These are phyloP conservation scores for Bubo scandiacus DNA, from an alignment of 2,113 vertebrate genomes.

Conservation along the genomic window DNA sequence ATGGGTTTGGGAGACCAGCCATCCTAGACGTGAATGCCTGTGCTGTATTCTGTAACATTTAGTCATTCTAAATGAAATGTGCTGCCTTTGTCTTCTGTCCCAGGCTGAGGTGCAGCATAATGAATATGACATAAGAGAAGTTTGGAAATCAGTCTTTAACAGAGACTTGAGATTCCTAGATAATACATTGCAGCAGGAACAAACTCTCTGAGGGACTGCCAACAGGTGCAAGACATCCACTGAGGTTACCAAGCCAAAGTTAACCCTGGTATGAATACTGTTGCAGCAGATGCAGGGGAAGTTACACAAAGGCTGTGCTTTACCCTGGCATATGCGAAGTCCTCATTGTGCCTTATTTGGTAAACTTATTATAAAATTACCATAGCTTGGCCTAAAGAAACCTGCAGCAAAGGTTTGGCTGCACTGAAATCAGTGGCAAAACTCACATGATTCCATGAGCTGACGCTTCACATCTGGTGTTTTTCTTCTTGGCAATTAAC, in stretches of 20 bases:
- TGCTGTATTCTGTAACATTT: neutral
- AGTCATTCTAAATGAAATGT: neutral
- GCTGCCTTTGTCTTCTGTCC: neutral
- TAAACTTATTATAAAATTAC: neutral
- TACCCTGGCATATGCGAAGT: neutral
- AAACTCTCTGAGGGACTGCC: neutral
- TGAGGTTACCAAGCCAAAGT: neutral
- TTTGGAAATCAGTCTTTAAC: neutral
- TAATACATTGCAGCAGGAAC: neutral
- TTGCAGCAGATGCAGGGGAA: neutral
- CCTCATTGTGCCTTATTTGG: neutral
- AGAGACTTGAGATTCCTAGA: neutral
- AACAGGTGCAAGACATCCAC: fast-evolving
- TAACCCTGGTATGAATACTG: neutral
- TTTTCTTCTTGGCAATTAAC: neutral
- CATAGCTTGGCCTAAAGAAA: neutral
- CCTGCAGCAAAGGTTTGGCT: neutral
- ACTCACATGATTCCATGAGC: neutral
- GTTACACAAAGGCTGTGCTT: neutral
- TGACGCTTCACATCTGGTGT: neutral
- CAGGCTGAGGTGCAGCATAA: neutral
- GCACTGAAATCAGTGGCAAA: neutral
- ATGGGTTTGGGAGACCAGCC: neutral
- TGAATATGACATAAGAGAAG: neutral
- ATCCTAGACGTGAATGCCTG: neutral